Evolutionary conservation across 92 coral and sea anemone genomes (phyloP), one percentile per base, ranked within the genome.

Genomic region (Paramuricea clavata): DNA sequence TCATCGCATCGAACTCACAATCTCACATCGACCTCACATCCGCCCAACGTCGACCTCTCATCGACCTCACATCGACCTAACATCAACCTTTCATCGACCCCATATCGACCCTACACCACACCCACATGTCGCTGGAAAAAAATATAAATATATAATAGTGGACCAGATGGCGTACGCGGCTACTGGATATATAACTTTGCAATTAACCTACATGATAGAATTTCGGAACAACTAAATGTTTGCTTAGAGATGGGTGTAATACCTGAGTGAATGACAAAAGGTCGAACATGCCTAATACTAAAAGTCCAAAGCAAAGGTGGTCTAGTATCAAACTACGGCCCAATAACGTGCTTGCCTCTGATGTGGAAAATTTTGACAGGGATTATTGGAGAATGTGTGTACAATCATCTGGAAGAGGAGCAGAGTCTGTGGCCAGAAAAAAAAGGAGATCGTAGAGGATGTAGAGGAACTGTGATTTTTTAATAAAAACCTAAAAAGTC

Each of bases 191-290:
- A 69, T 44, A 28, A 69, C 4, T 31, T 30, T 31, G 19, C 23
- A 69, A n/a, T n/a, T n/a, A 28, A 13, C 12, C 0, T 69, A 16
- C 68, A 62, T 27, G 27, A 31, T 26, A 50, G n/a, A n/a, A n/a
- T n/a, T n/a, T n/a, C n/a, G n/a, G 76, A 31, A 73, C 87, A 83
- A 35, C 67, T 87, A 30, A 77, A 83, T 49, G 34, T 42, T 15
- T 36, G 67, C 77, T 35, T 79, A 30, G 44, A 72, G 26, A 31
- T 61, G 31, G 76, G 65, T 26, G 64, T 6, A 9, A 19, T 31
- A 5, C n/a, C n/a, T 6, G 72, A 34, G 17, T 31, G 75, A 44
- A 30, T 69, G 75, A 69, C 0, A 67, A 67, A 23, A 30, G 36
- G 73, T 5, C 30, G 73, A 67, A 67, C 73, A 3, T 67, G 73